A percentile compares a stretch with the other conserved stretches of the same genome.
Conservation (phyloP, 2,113 vertebrate species). For the Heterotilapia buettikoferi region DNA sequence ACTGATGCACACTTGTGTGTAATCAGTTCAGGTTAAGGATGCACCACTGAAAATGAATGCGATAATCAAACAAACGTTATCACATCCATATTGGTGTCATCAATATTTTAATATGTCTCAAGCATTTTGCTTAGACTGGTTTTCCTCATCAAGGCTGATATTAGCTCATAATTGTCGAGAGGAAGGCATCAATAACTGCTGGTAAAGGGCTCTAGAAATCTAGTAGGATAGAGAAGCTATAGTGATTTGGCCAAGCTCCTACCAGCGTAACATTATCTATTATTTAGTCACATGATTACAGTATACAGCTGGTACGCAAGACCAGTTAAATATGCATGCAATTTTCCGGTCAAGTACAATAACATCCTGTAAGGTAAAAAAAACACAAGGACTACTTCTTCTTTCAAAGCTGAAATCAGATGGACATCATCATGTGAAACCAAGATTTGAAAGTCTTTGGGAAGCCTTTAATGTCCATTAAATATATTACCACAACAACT, state of each 20-base stretch:
- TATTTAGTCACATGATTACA: not conserved
- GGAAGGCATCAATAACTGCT: not conserved
- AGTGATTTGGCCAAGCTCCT: not conserved
- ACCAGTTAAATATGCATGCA: not conserved
- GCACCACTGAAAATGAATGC: conserved; percentile 1
- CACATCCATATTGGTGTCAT: not conserved
- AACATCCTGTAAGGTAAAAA: not conserved
- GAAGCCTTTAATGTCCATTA: not conserved
- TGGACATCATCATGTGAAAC: not conserved
- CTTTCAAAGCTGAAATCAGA: not conserved
- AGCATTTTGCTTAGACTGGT: not conserved
- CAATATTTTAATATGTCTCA: not conserved
- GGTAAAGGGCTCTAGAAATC: not conserved
- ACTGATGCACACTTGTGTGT: not conserved
- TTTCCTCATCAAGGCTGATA: not conserved
- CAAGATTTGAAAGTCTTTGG: not conserved
- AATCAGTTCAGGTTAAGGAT: conserved; percentile 14
- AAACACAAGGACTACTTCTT: not conserved
- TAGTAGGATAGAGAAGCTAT: not conserved
- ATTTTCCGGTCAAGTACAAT: not conserved
- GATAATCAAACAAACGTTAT: not conserved
- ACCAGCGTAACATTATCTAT: not conserved
- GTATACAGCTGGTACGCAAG: not conserved
- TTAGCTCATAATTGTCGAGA: not conserved
- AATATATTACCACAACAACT: not conserved